phyloP scores from a whole-genome alignment of 64 coral and sea anemone species.

The Trachythela sp. region DNA sequence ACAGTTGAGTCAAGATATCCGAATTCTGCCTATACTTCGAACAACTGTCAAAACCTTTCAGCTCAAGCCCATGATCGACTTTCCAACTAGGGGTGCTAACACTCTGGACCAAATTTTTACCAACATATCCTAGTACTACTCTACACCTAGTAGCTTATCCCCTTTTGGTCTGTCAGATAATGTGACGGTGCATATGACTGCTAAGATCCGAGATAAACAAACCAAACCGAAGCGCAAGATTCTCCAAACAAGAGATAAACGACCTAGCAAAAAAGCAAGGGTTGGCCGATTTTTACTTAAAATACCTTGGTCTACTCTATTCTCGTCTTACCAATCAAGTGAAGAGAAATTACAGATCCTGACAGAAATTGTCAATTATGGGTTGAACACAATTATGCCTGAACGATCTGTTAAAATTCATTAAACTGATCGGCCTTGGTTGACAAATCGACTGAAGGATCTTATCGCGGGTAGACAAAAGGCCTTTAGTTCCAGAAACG shows the following conservation, averaged over 20 bases:
- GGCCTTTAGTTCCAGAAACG: conserved; percentile 36
- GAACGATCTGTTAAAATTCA: conserved; percentile 37
- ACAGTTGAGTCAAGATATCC: neutral
- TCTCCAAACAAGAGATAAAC: conserved; percentile 22
- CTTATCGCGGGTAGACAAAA: conserved; percentile 48
- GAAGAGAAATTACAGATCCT: conserved; percentile 30
- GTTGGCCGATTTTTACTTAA: conserved; percentile 44
- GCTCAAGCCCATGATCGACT: conserved; percentile 14
- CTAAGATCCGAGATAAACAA: neutral
- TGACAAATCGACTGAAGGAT: conserved; percentile 38
- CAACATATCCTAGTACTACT: neutral
- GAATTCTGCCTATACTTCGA: neutral
- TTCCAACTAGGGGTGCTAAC: conserved; percentile 1
- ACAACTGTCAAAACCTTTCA: conserved; percentile 21
- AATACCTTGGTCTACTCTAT: conserved; percentile 41
- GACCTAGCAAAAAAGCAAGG: conserved; percentile 30
- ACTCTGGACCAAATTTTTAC: conserved; percentile 47
- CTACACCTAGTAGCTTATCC: neutral
- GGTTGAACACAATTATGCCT: no score
- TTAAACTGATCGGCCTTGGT: conserved; percentile 45
- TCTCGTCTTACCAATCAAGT: conserved; percentile 3
- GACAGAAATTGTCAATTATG: neutral
- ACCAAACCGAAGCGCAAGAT: conserved; percentile 31
- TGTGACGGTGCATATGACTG: neutral
- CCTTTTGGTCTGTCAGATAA: conserved; percentile 43